Conservation (phyloP, 64 coral and sea anemone genomes). For the Dendronephthya gigantea region DNA sequence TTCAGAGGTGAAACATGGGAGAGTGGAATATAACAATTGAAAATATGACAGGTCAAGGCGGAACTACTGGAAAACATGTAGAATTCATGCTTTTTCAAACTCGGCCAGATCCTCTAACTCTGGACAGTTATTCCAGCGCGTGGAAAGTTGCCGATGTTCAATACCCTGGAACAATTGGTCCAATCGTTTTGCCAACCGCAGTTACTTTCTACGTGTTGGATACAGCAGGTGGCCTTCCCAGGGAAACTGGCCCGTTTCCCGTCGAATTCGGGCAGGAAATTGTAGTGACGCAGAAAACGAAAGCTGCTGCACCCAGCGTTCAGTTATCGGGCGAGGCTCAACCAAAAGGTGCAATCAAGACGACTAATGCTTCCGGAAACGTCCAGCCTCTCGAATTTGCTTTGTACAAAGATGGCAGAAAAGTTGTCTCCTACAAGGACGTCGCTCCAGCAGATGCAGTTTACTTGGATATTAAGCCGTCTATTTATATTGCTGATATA, state of each 20-base stretch:
- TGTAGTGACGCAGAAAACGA: slow-evolving; percentile 19
- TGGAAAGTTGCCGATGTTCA: neutral
- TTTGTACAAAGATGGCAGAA: slow-evolving; percentile 32
- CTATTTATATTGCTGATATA: neutral
- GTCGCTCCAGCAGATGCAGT: slow-evolving; percentile 28
- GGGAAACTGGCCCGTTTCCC: slow-evolving; percentile 24
- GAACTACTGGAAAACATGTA: neutral
- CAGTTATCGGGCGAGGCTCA: neutral
- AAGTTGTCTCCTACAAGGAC: slow-evolving; percentile 20
- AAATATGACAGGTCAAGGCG: neutral
- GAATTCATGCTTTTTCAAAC: neutral
- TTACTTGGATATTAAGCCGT: slow-evolving; percentile 6
- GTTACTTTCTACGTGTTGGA: slow-evolving; percentile 24
- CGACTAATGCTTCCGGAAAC: slow-evolving; percentile 18
- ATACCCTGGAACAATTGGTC: slow-evolving; percentile 6
- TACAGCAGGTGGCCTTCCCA: neutral
- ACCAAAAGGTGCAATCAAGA: slow-evolving; percentile 19
- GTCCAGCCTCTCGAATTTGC: slow-evolving; percentile 23
- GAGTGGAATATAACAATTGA: neutral
- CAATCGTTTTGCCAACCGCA: slow-evolving; percentile 12
- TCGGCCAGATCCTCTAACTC: neutral
- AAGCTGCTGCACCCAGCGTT: slow-evolving; percentile 4
- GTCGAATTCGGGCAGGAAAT: slow-evolving; percentile 18
- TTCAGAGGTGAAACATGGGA: no score
- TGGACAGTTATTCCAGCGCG: neutral